Evolutionary conservation across 1,140 invertebrate genomes (phyloP), one percentile per base, ranked within the genome.

Genomic region (Ridgeia piscesae): DNA sequence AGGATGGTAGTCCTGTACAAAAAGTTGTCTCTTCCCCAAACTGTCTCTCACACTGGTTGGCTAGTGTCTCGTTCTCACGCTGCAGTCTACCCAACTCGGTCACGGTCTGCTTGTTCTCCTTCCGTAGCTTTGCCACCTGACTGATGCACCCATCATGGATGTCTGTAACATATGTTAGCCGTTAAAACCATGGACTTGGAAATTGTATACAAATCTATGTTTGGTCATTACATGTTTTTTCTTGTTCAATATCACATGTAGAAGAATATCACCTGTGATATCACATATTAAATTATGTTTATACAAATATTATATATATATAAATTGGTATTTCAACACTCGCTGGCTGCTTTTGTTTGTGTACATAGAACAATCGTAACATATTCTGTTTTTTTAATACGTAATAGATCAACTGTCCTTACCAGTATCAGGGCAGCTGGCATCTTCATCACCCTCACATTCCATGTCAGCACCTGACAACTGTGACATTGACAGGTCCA

Each of bases 61-160:
- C 8, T 11, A 50, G 89, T 34, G 8, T 34, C 89, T 89, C 89
- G 31, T 89, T 89, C 27, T 89, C 89, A 89, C 31, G 89, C n/a
- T 89, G 89, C 89, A 89, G 89, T 89, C 89, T 89, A 31, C 9
- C 1, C 27, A 89, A 89, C 89, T 89, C 34, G 11, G 34, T 89
- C 89, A 89, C 31, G 8, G 89, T 27, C 89, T 89, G 89, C 89
- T 89, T 11, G 27, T 89, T 89, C 89, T 34, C 89, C 11, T 89
- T 31, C 31, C 11, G 31, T 31, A n/a, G n/a, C n/a, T n/a, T n/a
- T n/a, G n/a, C n/a, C n/a, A n/a, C n/a, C n/a, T n/a, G n/a, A n/a
- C n/a, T 89, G 89, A 89, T 89, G 89, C 89, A 89, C 11, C 89
- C 89, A 89, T 89, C 89, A 89, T 89, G 89, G 11, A 89, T 89